Percentiles rank a stretch among this genome's conserved stretches.
Conservation (phyloP, 2,113 vertebrate species). For the Brevimyrus niger region DNA sequence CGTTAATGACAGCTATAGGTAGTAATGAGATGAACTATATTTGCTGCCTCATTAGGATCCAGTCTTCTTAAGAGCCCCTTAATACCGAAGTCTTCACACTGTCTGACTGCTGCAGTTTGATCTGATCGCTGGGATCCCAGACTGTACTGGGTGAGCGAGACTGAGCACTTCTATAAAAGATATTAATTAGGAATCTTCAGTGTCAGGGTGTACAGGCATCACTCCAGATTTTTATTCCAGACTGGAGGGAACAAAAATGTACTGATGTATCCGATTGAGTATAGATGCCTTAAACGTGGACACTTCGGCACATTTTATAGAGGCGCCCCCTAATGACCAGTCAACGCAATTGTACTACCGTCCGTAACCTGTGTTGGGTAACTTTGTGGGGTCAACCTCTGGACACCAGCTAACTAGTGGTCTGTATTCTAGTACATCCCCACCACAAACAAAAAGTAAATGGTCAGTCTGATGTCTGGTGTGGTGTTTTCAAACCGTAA, state of each 20-base stretch:
- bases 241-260: background rate
- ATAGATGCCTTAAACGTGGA: background rate
- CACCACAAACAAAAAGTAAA: background rate
- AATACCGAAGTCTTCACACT: background rate
- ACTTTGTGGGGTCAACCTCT: background rate
- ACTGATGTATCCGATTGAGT: background rate
- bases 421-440: background rate
- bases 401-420: background rate
- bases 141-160: background rate
- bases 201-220: background rate
- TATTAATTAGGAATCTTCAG: background rate
- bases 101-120: background rate
- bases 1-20: constrained; percentile 38
- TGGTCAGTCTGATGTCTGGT: background rate
- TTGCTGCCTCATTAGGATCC: constrained; percentile 48
- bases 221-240: background rate
- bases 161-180: background rate
- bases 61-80: constrained; percentile 37
- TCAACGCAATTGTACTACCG: background rate
- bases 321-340: background rate
- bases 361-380: background rate
- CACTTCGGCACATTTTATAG: background rate
- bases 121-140: background rate
- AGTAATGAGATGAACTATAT: constrained; percentile 40
- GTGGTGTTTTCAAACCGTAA: background rate